Conservation (phyloP, 2,888 invertebrate species). For the Cactoblastis cactorum region DNA sequence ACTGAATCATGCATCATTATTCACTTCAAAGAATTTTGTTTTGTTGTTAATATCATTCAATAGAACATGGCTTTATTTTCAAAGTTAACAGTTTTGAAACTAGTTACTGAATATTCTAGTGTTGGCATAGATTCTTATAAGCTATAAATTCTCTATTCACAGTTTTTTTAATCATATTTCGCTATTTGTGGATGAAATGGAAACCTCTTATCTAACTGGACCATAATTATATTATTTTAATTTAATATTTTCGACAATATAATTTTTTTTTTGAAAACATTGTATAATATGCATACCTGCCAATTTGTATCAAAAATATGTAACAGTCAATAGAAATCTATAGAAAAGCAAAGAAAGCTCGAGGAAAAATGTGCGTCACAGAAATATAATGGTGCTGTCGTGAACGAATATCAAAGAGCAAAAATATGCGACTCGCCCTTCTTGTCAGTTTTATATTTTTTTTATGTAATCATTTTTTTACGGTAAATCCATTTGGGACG, state of each 20-base stretch:
- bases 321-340: not conserved
- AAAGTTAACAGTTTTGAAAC: too few species aligned
- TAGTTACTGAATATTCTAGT: too few species aligned
- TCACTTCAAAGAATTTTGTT: not conserved
- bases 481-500: slow-evolving; percentile 4
- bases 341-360: slow-evolving; percentile 11
- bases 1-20: not conserved
- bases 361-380: slow-evolving; percentile 1
- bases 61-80: too few species aligned
- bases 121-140: too few species aligned
- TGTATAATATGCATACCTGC: too few species aligned
- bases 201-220: too few species aligned
- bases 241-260: too few species aligned
- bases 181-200: too few species aligned
- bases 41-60: not conserved
- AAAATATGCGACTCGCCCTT: slow-evolving; percentile 2
- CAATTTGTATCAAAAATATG: not conserved
- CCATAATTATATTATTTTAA: too few species aligned
- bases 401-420: slow-evolving; percentile 3
- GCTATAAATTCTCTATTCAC: too few species aligned
- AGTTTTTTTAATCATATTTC: too few species aligned
- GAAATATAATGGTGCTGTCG: not conserved
- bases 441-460: slow-evolving; percentile 3
- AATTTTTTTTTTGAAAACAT: too few species aligned
- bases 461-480: slow-evolving; percentile 4